Conservation (phyloP, 2,888 invertebrate genomes). For the Eurytoma adleriae region DNA sequence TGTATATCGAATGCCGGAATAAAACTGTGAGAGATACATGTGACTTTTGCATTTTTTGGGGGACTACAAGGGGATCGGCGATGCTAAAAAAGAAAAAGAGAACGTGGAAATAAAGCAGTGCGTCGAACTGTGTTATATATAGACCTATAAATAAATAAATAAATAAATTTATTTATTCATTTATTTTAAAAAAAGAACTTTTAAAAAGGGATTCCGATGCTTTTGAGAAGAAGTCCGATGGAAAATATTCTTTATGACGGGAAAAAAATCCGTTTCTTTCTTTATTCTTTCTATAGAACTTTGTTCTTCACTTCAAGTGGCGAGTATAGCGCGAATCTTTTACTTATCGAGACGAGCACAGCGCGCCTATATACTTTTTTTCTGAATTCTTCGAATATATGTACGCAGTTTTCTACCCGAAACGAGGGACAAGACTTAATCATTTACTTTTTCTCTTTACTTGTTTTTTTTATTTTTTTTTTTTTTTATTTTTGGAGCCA, state of each 20-base stretch:
- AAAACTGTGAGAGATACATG: slow-evolving; percentile 26
- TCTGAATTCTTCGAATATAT: slow-evolving; percentile 49
- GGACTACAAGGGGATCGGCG: slow-evolving; percentile 40
- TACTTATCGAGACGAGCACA: slow-evolving; percentile 45
- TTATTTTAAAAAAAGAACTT: slow-evolving; percentile 31
- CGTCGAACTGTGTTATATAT: slow-evolving; percentile 30
- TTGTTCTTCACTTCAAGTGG: slow-evolving; percentile 51
- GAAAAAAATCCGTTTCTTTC: slow-evolving; percentile 37
- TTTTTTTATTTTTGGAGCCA: slow-evolving; percentile 48
- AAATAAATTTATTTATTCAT: slow-evolving; percentile 7
- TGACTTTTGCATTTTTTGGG: slow-evolving; percentile 40
- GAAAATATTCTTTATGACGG: slow-evolving; percentile 41
- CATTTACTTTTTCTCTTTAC: slow-evolving; percentile 30
- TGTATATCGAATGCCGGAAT: slow-evolving; percentile 45
- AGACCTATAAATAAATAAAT: slow-evolving; percentile 18
- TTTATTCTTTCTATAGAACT: slow-evolving; percentile 44
- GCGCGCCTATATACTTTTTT: slow-evolving; percentile 42
- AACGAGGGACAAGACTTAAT: slow-evolving; percentile 53
- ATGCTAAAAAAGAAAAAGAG: slow-evolving; percentile 24
- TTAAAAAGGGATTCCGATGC: too few species aligned
- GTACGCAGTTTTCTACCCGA: slow-evolving; percentile 48
- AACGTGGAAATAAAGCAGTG: slow-evolving; percentile 34
- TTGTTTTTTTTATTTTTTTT: slow-evolving; percentile 37
- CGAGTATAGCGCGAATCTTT: slow-evolving; percentile 39
- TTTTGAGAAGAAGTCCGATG: slow-evolving; percentile 43